phyloP scores from a whole-genome alignment of 2,797 vertebrate genomes.

The Myoxocephalus aenaeus region DNA sequence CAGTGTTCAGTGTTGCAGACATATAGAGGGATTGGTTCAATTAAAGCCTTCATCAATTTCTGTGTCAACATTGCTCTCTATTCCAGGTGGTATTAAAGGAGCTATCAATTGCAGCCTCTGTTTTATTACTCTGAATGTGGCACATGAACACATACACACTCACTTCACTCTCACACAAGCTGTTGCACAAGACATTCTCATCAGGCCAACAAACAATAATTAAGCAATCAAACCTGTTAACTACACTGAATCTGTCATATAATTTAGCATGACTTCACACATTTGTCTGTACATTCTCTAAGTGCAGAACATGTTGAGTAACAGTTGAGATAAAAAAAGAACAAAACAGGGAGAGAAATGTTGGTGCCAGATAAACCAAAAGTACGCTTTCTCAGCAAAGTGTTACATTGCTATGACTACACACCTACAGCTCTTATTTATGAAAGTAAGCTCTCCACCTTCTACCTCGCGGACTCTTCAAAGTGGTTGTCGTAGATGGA shows the following conservation, averaged over 20 bases:
- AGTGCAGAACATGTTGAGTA: constrained; percentile 6
- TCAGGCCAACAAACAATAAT: constrained; percentile 4
- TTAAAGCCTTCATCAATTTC: constrained; percentile 46
- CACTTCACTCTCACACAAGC: constrained; percentile 16
- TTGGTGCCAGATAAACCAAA: constrained; percentile 67
- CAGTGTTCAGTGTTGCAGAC: constrained; percentile 14
- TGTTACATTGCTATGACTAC: constrained; percentile 78
- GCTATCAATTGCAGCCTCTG: constrained; percentile 33
- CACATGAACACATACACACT: constrained; percentile 17
- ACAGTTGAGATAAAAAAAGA: constrained; percentile 42
- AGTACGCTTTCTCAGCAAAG: constrained; percentile 62
- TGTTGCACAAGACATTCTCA: constrained; percentile 13
- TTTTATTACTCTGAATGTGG: constrained; percentile 42
- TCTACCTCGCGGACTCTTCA: constrained; percentile 7
- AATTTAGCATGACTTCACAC: not conserved
- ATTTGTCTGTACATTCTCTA: not conserved
- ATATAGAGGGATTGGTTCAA: constrained; percentile 38
- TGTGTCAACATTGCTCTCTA: constrained; percentile 38
- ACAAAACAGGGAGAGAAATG: constrained; percentile 54
- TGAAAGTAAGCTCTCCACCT: constrained; percentile 54
- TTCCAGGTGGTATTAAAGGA: constrained; percentile 22
- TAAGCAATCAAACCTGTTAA: constrained; percentile 2
- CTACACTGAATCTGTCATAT: not conserved
- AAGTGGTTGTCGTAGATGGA: constrained; percentile 43
- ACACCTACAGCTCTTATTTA: constrained; percentile 78